A percentile compares a stretch with the other conserved stretches of the same genome.
These are phyloP conservation scores for Pseudomyrmex cubaensis DNA, from an alignment of 1,140 invertebrate species.

Conservation along the genomic window DNA sequence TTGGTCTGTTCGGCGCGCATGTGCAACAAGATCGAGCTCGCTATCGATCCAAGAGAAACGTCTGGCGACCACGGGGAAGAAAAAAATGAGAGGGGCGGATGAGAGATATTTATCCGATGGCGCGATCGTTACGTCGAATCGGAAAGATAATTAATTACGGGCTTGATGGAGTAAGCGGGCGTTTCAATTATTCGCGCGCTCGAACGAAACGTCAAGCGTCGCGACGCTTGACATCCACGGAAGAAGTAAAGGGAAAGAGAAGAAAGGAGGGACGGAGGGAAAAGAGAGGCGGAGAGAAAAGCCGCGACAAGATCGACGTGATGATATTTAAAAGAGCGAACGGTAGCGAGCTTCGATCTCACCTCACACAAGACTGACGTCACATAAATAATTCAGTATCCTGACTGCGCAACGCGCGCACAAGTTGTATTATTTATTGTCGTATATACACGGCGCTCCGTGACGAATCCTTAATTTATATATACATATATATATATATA, in stretches of 20 bases:
- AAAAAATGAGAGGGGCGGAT: constrained; percentile 20
- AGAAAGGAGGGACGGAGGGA: neutral
- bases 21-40: constrained; percentile 76
- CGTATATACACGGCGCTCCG: constrained; percentile 38
- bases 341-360: constrained; percentile 75
- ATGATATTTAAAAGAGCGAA: constrained; percentile 66
- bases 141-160: constrained; percentile 60
- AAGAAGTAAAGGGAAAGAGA: neutral
- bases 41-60: constrained; percentile 67
- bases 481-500: constrained; percentile 58
- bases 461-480: constrained; percentile 69
- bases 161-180: constrained; percentile 25
- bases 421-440: constrained; percentile 66
- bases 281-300: constrained; percentile 5
- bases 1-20: constrained; percentile 74
- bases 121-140: constrained; percentile 39
- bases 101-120: constrained; percentile 56
- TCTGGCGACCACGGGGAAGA: neutral
- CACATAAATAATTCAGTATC: constrained; percentile 70
- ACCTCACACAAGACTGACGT: constrained; percentile 80
- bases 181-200: constrained; percentile 50
- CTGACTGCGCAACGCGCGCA: constrained; percentile 38
- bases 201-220: constrained; percentile 8
- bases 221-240: constrained; percentile 37
- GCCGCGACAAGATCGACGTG: constrained; percentile 60